Evolutionary conservation across 2,797 vertebrate genomes (phyloP), one percentile per base, ranked within the genome.

Genomic region (Pyrocephalus nanus): DNA sequence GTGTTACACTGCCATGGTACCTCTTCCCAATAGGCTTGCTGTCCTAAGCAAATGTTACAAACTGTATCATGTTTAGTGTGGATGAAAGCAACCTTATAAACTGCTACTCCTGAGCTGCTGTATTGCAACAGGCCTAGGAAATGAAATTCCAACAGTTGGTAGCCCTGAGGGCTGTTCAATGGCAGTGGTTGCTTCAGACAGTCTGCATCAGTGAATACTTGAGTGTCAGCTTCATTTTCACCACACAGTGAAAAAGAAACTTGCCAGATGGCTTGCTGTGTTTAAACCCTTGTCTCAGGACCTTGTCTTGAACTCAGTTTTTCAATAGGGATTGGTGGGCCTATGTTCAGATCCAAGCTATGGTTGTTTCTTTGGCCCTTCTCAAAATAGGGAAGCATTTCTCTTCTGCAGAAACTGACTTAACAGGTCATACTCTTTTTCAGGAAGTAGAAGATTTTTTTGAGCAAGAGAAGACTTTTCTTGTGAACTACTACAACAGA

Each of bases 391-490:
- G 27, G n/a, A 64, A 65, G 53, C 58, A 14, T 22, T 55, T 78
- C 18, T 88, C 1, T 54, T 90, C 50, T 91, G 54, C n/a, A 64
- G 17, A 76, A 48, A 60, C 47, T 43, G 36, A 64, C 27, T 88
- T 89, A 89, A 89, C 34, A n/a, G 34, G 15, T 82, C 55, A 21
- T 93, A 34, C 32, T 73, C 61, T 92, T 38, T 88, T 97, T 79
- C 97, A 99, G 99, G 99, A 99, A 95, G 99, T 99, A 8, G 99
- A 99, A 98, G 99, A 99, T 55, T 99, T 99, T 97, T 99, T 99
- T 97, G 99, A 99, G 91, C 99, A 99, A 97, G 99, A 99, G 97
- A 99, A 99, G 97, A 99, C 97, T 43, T 99, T 99, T 94, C 98
- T 99, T 86, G 98, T 99, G 25, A 99, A 99, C 97, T 99, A 99